These are phyloP conservation scores for Parnassius smintheus DNA, from an alignment of 2,888 invertebrate genomes.

Conservation along the genomic window DNA sequence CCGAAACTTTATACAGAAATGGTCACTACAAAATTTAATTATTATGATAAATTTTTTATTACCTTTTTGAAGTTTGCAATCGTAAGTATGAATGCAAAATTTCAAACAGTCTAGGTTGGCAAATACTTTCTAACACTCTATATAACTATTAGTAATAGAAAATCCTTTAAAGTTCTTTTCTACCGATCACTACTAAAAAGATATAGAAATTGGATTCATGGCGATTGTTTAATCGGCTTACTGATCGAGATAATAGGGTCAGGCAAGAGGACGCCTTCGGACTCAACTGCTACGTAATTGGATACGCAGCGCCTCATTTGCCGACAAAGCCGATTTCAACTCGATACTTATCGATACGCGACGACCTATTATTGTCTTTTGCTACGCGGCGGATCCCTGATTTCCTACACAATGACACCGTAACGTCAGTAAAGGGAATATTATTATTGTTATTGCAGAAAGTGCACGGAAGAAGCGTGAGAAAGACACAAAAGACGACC, in stretches of 20 bases:
- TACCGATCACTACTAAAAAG: neutral
- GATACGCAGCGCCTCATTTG: conserved; percentile 59
- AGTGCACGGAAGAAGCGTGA: conserved; percentile 1
- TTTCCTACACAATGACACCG: conserved; percentile 21
- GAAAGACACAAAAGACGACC: conserved; percentile 2
- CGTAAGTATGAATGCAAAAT: no score
- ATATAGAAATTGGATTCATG: conserved; percentile 42
- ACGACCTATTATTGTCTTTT: conserved; percentile 41
- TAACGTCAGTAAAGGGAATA: neutral
- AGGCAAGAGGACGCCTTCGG: conserved; percentile 41
- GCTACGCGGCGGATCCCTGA: conserved; percentile 25
- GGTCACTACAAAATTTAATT: no score
- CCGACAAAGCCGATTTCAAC: conserved; percentile 57
- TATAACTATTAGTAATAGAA: no score
- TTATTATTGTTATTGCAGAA: neutral
- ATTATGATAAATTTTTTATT: no score
- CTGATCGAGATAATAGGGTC: conserved; percentile 43
- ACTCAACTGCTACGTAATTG: conserved; percentile 51
- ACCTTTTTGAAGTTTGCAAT: no score
- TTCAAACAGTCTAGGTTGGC: no score
- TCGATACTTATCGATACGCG: conserved; percentile 47
- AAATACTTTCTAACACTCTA: no score
- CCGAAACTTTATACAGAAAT: no score
- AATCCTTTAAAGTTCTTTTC: no score
- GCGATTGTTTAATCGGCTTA: conserved; percentile 55